Conservation (phyloP, 1,140 invertebrate species). For the Lasioglossum baleicum region DNA sequence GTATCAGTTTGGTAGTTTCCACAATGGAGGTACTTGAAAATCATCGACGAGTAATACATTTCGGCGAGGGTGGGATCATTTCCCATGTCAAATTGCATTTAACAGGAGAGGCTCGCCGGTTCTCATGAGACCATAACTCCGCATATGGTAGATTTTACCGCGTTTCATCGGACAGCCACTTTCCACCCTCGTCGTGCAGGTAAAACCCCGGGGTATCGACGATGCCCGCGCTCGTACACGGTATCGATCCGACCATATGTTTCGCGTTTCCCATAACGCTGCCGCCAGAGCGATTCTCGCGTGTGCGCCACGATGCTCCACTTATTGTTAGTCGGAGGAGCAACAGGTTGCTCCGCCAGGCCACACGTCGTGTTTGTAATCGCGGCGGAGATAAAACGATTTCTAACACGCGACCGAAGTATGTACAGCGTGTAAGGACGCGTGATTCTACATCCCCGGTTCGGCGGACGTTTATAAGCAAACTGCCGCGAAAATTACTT, state of each 20-base stretch:
- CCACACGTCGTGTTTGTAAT: constrained; percentile 52
- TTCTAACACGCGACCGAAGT: constrained; percentile 19
- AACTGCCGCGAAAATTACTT: no score
- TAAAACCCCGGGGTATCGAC: constrained; percentile 47
- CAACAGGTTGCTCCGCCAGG: constrained; percentile 51
- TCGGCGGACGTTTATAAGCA: no score
- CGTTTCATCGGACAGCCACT: constrained; percentile 48
- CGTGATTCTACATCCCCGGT: no score
- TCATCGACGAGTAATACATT: constrained; percentile 8
- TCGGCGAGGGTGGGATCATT: constrained; percentile 31
- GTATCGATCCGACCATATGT: constrained; percentile 66
- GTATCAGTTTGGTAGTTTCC: no score
- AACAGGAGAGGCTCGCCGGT: constrained; percentile 49
- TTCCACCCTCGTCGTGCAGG: constrained; percentile 52
- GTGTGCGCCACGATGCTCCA: neutral
- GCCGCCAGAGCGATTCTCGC: neutral
- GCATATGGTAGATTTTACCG: constrained; percentile 64
- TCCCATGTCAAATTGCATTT: constrained; percentile 71
- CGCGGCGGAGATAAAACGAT: constrained; percentile 44
- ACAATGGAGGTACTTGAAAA: neutral
- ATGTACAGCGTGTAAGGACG: neutral
- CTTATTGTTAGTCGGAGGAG: constrained; percentile 19
- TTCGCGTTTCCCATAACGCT: constrained; percentile 64
- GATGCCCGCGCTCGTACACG: constrained; percentile 46
- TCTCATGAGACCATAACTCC: constrained; percentile 64